phyloP scores from a whole-genome alignment of 2,888 invertebrate genomes.

The Amphipoea lucens region DNA sequence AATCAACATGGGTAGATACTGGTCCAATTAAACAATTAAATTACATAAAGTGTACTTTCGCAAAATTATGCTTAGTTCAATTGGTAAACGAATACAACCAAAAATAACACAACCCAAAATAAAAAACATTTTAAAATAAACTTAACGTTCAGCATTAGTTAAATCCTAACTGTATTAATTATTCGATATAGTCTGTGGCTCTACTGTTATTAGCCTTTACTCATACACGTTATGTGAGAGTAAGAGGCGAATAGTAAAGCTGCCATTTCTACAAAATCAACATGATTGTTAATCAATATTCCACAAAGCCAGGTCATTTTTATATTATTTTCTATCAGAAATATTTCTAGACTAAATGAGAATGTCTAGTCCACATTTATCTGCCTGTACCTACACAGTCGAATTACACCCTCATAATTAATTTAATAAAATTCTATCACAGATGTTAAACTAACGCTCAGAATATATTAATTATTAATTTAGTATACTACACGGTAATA shows the following conservation, averaged over 20 bases:
- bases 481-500: constrained; percentile 47
- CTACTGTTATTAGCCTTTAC: constrained; percentile 9
- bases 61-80: constrained; percentile 35
- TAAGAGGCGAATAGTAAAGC: constrained; percentile 19
- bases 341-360: constrained; percentile 30
- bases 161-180: constrained; percentile 7
- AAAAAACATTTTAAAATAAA: constrained; percentile 3
- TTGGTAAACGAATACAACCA: constrained; percentile 37
- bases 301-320: constrained; percentile 1
- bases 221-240: constrained; percentile 6
- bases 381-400: constrained; percentile 51
- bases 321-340: constrained; percentile 21
- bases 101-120: constrained; percentile 55
- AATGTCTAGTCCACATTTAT: constrained; percentile 35
- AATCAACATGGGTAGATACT: constrained; percentile 26
- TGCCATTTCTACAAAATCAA: constrained; percentile 15
- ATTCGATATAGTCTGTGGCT: constrained; percentile 36
- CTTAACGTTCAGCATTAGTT: neutral
- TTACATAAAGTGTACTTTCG: constrained; percentile 36
- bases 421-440: constrained; percentile 72
- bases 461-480: constrained; percentile 53
- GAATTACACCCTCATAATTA: constrained; percentile 51
- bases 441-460: constrained; percentile 68
- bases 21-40: constrained; percentile 1
- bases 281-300: neutral